Evolutionary conservation across 2,113 vertebrate genomes (phyloP).

Genomic region (Pagrus major): DNA sequence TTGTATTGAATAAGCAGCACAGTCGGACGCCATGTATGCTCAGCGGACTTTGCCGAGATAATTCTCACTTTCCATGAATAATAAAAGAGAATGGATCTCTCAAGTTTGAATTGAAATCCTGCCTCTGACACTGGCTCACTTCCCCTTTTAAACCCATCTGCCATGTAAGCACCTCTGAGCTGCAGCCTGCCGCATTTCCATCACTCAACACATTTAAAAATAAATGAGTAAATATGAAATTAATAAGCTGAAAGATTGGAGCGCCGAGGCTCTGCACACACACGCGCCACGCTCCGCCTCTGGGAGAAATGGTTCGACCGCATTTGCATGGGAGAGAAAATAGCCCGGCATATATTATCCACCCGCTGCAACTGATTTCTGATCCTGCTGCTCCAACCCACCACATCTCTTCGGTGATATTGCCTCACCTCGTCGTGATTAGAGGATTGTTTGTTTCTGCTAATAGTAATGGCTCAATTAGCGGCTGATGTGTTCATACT

Average conservation of each 20-base stretch:
- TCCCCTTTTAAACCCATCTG: constrained; percentile 66
- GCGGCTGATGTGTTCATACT: constrained; percentile 37
- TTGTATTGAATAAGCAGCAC: neutral
- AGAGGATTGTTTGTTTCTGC: constrained; percentile 68
- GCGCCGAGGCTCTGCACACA: constrained; percentile 43
- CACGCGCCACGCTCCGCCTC: constrained; percentile 39
- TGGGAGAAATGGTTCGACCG: constrained; percentile 65
- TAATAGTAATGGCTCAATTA: constrained; percentile 73
- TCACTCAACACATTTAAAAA: constrained; percentile 77
- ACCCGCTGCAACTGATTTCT: constrained; percentile 57
- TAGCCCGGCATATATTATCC: constrained; percentile 72
- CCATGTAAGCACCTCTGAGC: constrained; percentile 73
- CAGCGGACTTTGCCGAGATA: constrained; percentile 9
- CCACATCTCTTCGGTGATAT: constrained; percentile 32
- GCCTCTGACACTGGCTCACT: constrained; percentile 62
- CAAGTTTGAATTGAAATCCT: constrained; percentile 63
- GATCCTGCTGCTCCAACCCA: constrained; percentile 58
- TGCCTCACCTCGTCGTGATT: constrained; percentile 47
- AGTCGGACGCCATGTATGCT: neutral
- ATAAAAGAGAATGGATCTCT: constrained; percentile 33
- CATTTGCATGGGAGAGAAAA: constrained; percentile 76
- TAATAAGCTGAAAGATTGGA: constrained; percentile 78
- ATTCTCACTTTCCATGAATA: constrained; percentile 53
- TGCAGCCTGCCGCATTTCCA: constrained; percentile 61
- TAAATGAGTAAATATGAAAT: constrained; percentile 85